Percentiles rank a stretch among this genome's conserved stretches.
These are phyloP conservation scores for Epizoanthus fatuus DNA, from an alignment of 92 coral and sea anemone species.

Conservation along the genomic window DNA sequence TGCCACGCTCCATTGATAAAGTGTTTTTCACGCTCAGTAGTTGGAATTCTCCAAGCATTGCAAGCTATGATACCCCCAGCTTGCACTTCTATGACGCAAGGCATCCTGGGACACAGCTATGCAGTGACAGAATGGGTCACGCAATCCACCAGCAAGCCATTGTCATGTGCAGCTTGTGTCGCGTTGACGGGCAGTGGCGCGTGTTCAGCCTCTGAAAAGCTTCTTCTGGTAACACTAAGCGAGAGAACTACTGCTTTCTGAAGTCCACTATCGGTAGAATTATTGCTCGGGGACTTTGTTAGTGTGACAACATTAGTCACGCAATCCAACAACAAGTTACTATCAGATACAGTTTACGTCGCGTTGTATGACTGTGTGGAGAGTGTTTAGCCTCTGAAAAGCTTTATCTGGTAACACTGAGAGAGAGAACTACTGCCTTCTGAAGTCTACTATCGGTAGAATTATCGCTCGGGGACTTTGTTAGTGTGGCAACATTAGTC, in stretches of 20 bases:
- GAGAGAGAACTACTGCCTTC: constrained; percentile 8
- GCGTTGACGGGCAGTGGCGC: constrained; percentile 51
- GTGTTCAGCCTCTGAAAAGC: constrained; percentile 46
- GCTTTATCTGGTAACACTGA: constrained; percentile 8
- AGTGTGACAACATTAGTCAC: constrained; percentile 23
- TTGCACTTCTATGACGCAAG: constrained; percentile 57
- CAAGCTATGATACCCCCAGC: constrained; percentile 53
- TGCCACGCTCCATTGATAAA: constrained; percentile 61
- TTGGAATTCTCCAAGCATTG: constrained; percentile 66
- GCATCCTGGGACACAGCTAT: constrained; percentile 55
- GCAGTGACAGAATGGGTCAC: constrained; percentile 57
- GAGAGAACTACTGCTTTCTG: constrained; percentile 33
- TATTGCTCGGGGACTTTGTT: constrained; percentile 43
- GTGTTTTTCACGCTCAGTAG: constrained; percentile 72
- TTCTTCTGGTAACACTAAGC: constrained; percentile 48
- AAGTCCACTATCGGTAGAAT: constrained; percentile 33
- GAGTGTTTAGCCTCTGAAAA: constrained; percentile 27
- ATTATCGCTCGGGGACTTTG: constrained; percentile 26
- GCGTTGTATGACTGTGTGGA: not conserved
- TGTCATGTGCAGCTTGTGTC: constrained; percentile 66
- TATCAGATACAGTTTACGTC: constrained; percentile 14
- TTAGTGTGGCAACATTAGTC: constrained; percentile 19
- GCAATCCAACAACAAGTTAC: constrained; percentile 20
- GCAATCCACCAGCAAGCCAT: constrained; percentile 23
- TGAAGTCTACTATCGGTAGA: constrained; percentile 1